These are phyloP conservation scores for Drosophila neonasuta DNA, from an alignment of 2,888 invertebrate species.

Conservation along the genomic window DNA sequence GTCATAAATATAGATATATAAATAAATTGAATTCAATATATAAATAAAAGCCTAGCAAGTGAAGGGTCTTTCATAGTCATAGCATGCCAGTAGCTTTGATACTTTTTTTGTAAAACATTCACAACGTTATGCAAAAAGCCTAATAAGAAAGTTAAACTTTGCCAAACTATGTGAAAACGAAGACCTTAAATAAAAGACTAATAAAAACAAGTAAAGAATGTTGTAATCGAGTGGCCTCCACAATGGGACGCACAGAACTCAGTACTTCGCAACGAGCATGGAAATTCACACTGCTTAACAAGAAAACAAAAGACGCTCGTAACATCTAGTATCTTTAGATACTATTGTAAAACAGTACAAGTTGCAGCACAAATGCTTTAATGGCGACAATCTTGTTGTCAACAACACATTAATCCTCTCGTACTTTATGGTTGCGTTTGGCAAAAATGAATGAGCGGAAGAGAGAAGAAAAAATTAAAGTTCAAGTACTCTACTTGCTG, in stretches of 20 bases:
- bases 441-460: not conserved
- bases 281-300: not conserved
- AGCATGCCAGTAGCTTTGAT: too few relatives aligned
- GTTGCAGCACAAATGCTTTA: not conserved
- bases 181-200: not conserved
- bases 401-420: not conserved
- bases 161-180: conserved; percentile 18
- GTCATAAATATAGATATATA: too few relatives aligned
- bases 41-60: too few relatives aligned
- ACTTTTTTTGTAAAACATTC: too few relatives aligned
- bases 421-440: not conserved
- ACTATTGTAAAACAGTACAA: not conserved
- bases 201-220: not conserved
- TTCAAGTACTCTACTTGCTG: too few relatives aligned
- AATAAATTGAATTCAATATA: too few relatives aligned
- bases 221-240: not conserved
- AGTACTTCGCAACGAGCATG: not conserved
- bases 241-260: not conserved
- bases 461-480: not conserved
- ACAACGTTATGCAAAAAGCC: conserved; percentile 1
- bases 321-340: not conserved
- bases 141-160: conserved; percentile 38
- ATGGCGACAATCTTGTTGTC: not conserved
- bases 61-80: too few relatives aligned
- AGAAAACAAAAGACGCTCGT: not conserved